Evolutionary conservation across 2,113 vertebrate species (phyloP).

Genomic region (human): GRCh38 chr13:57835501-57836000

Average conservation of each 20-base stretch:
- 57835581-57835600: background rate
- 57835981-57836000: background rate
- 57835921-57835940: background rate
- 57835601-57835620: background rate
- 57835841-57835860: background rate
- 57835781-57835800: background rate
- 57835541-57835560: background rate
- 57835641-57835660: background rate
- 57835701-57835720: background rate
- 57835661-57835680: background rate
- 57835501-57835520: background rate
- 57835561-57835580: background rate
- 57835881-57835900: background rate
- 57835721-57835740: background rate
- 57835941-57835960: background rate
- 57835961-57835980: background rate
- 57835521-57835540: background rate
- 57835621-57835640: background rate
- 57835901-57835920: background rate
- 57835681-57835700: background rate
- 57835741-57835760: background rate
- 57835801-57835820: background rate
- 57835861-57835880: background rate
- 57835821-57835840: background rate
- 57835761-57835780: background rate